phyloP scores from a whole-genome alignment of 2,797 vertebrate genomes.

The Nyctalus aviator region DNA sequence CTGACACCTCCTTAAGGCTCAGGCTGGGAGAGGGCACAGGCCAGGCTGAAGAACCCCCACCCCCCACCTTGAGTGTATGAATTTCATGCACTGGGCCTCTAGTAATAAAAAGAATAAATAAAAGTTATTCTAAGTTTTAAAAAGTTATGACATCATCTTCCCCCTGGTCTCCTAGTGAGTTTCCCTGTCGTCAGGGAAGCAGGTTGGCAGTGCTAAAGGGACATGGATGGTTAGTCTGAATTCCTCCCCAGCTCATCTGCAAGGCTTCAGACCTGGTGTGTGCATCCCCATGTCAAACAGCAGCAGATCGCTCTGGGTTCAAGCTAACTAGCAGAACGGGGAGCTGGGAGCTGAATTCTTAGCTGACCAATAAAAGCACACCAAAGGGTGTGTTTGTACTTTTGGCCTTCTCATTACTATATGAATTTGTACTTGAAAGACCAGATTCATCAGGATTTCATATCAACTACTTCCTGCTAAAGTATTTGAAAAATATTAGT shows the following conservation, averaged over 20 bases:
- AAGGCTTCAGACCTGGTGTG: neutral
- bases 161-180: neutral
- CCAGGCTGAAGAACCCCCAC: too few species aligned
- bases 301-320: neutral
- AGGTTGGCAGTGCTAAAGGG: fast-evolving
- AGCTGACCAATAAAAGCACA: neutral
- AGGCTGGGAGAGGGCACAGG: too few species aligned
- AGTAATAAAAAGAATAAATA: neutral
- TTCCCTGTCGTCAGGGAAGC: neutral
- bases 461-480: neutral
- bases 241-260: neutral
- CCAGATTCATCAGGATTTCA: too few species aligned
- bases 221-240: neutral
- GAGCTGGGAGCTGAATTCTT: neutral
- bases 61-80: too few species aligned
- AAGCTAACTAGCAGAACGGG: too few species aligned
- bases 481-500: neutral
- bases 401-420: neutral
- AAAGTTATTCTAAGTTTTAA: neutral
- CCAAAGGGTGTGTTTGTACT: fast-evolving
- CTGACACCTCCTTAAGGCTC: fast-evolving
- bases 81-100: too few species aligned
- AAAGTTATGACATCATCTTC: neutral
- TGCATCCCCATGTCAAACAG: fast-evolving
- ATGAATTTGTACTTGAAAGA: neutral